A percentile compares a stretch with the other conserved stretches of the same genome.
phyloP scores from a whole-genome alignment of 2,797 vertebrate species.

The Coccyzus lansbergi region DNA sequence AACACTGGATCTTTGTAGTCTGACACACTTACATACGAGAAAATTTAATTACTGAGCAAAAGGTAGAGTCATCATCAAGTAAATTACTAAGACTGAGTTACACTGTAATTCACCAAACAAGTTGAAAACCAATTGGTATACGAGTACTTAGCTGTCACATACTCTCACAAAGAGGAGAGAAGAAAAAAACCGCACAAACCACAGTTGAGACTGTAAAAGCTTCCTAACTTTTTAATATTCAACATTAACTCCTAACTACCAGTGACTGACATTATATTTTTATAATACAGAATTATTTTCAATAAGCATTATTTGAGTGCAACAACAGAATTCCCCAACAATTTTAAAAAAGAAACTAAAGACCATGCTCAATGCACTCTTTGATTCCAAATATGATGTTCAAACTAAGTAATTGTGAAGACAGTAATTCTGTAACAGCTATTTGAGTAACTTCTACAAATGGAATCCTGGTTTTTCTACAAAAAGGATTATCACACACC shows the following conservation, averaged over 20 bases:
- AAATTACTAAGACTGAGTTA: not conserved
- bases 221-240: not conserved
- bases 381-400: not conserved
- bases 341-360: not conserved
- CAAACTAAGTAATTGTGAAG: not conserved
- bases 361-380: not conserved
- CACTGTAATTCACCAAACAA: not conserved
- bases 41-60: not conserved
- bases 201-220: not conserved
- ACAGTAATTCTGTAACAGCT: not conserved
- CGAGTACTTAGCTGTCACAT: not conserved
- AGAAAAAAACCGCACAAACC: not conserved
- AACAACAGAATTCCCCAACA: not conserved
- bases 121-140: not conserved
- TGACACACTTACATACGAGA: not conserved
- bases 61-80: not conserved
- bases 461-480: not conserved
- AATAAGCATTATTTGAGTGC: not conserved
- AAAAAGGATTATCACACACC: not conserved
- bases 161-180: not conserved
- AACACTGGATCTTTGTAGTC: not conserved
- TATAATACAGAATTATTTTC: not conserved
- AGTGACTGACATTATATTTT: not conserved
- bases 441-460: not conserved
- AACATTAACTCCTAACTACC: not conserved